A percentile compares a stretch with the other conserved stretches of the same genome.
Conservation (phyloP, 2,888 invertebrate species). For the Ennomos quercinarius region DNA sequence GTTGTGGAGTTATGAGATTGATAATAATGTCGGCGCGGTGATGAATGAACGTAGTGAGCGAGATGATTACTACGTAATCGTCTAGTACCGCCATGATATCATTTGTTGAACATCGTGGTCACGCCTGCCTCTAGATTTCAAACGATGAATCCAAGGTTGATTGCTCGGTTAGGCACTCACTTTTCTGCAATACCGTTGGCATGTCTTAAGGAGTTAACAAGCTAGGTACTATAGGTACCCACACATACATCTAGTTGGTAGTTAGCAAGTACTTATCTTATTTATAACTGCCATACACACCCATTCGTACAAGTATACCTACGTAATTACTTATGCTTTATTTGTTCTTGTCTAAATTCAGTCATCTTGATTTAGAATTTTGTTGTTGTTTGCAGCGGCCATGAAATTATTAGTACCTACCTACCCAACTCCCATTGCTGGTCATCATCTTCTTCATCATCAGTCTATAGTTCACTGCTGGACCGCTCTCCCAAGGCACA, state of each 20-base stretch:
- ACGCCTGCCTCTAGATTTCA: slow-evolving; percentile 64
- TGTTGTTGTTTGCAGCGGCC: too few species aligned
- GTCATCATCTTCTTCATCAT: too few species aligned
- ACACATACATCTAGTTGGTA: background rate
- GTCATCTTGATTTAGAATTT: too few species aligned
- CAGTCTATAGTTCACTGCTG: too few species aligned
- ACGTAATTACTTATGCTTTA: too few species aligned
- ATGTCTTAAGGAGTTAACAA: slow-evolving; percentile 28
- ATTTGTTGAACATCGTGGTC: slow-evolving; percentile 73
- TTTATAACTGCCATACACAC: too few species aligned
- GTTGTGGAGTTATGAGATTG: slow-evolving; percentile 34
- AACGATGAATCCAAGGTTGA: slow-evolving; percentile 61
- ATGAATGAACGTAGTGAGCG: slow-evolving; percentile 50
- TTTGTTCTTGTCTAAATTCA: too few species aligned
- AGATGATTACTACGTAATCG: slow-evolving; percentile 78
- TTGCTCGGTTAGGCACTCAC: slow-evolving; percentile 37
- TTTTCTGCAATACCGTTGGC: slow-evolving; percentile 33
- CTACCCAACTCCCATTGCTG: too few species aligned
- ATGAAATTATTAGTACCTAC: too few species aligned
- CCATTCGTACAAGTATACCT: too few species aligned
- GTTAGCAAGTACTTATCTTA: too few species aligned
- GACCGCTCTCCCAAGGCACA: too few species aligned
- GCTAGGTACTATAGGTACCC: background rate
- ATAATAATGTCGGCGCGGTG: slow-evolving; percentile 29
- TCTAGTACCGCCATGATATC: slow-evolving; percentile 74